Evolutionary conservation across 2,113 vertebrate species (phyloP), one percentile per base, ranked within the genome.

Genomic region (Megaleporinus macrocephalus): DNA sequence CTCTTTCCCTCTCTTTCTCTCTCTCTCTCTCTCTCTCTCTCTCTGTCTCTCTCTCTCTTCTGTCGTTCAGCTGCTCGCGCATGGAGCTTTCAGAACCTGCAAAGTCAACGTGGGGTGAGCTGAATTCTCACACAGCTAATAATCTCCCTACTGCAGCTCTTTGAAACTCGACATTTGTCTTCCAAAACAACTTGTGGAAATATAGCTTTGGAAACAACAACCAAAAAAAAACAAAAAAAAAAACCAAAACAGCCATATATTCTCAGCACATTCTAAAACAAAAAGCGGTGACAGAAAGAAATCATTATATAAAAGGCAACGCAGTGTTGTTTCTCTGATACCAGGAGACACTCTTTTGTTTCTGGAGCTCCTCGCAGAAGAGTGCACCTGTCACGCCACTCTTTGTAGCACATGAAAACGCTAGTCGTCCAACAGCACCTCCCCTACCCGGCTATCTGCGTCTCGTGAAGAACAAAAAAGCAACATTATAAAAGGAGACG

Each of bases 401-500:
- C 88, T 72, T 41, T 73, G 89, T 27, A 77, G 88, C 79, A 86
- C 84, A 86, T 75, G 85, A 89, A 90, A 89, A 65, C 69, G 82
- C 66, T 82, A 83, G 83, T 84, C 80, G 82, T 90, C 87, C 87
- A 89, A 86, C 88, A 73, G 57, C 87, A 85, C 84, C 89, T 86
- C 51, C 51, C 63, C 36, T 78, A 63, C 66, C 71, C 53, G 2
- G 10, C 65, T 41, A 72, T 85, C 71, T 87, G 85, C 84, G 87
- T 33, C 73, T 66, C 85, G 88, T 82, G 20, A 82, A 86, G 83
- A 88, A 90, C 90, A 90, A 91, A 90, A 91, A 90, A 89, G 86
- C 85, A 85, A 90, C 91, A 90, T 92, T 93, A 92, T 90, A 89
- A 92, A 91, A 90, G 88, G 89, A 90, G 90, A 89, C 83, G 76